phyloP scores from a whole-genome alignment of 2,888 invertebrate genomes.

The Phortica okadai region DNA sequence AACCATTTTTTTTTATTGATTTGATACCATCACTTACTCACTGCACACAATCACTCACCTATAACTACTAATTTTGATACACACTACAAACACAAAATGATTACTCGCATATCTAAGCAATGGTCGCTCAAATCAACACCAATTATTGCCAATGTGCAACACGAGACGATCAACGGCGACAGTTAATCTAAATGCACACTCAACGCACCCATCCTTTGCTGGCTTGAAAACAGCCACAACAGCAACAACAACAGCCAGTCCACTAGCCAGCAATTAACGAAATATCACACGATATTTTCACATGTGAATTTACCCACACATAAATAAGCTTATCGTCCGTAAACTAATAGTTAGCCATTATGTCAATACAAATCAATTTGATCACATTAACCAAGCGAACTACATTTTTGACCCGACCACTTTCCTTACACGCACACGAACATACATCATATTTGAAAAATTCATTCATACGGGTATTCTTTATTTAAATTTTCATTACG shows the following conservation, averaged over 20 bases:
- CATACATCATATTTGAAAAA: neutral
- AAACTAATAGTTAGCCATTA: slow-evolving; percentile 41
- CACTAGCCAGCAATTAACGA: slow-evolving; percentile 48
- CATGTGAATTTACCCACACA: neutral
- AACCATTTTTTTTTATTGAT: no score
- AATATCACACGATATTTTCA: slow-evolving; percentile 24
- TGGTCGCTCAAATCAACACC: no score
- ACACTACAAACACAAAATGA: no score
- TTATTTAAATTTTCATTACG: neutral
- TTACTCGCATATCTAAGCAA: no score
- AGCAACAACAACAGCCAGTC: slow-evolving; percentile 30
- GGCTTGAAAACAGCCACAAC: neutral
- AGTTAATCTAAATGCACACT: no score
- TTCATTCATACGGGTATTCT: neutral
- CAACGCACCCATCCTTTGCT: neutral
- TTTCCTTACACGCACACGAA: neutral
- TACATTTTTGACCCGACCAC: slow-evolving; percentile 30
- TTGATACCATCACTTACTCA: no score
- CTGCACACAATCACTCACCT: no score
- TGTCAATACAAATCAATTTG: slow-evolving; percentile 59
- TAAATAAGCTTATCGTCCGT: neutral
- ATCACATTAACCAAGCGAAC: slow-evolving; percentile 55
- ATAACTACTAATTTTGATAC: no score
- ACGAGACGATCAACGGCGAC: no score
- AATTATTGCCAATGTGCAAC: no score